Base-by-base conservation (phyloP, 2,888 invertebrate species). In the Microctonus aethiopoides region DNA sequence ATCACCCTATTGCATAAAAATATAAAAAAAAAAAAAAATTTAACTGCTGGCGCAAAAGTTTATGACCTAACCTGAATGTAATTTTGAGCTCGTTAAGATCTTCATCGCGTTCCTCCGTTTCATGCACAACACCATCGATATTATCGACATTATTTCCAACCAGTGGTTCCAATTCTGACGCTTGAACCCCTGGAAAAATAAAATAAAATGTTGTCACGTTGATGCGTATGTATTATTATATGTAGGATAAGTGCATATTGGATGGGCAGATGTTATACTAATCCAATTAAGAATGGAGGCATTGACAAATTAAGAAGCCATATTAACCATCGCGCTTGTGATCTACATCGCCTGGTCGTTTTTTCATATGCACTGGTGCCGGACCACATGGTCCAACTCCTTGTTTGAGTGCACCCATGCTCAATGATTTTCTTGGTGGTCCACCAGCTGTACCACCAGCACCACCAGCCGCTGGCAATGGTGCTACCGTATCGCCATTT, bases 371-470 rank as follows among this genome's bases (percentile, higher is more conserved):
- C 82, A 92, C 92, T 81, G 86, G 85, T 75, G 88, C 89, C 74
- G 89, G 89, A 78, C 88, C 88, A 80, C 87, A 84, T 74, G 81
- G 77, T 54, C 79, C 82, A 57, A 85, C 82, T 56, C 86, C 85
- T 74, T 86, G 90, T 85, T 94, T 94, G 73, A 95, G 90, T 64
- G 94, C 94, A 57, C 95, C 95, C 94, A 94, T 94, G 80, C 94
- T 94, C 87, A 95, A 91, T 80, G 95, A 95, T 89, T 95, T 95
- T 87, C 93, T 89, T 26, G 95, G 95, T 2, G 90, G 81, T 29
- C 82, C 76, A 61, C 81, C 81, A 72, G 87, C 82, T 9, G 89
- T 88, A 7, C 81, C 84, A 75, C 87, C 84, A 63, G 87, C 82
- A 63, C 85, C 87, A 70, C 88, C 89, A 67, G 87, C 86, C 66